These are phyloP conservation scores for Brenthis hecate DNA, from an alignment of 2,888 invertebrate species.

Conservation along the genomic window DNA sequence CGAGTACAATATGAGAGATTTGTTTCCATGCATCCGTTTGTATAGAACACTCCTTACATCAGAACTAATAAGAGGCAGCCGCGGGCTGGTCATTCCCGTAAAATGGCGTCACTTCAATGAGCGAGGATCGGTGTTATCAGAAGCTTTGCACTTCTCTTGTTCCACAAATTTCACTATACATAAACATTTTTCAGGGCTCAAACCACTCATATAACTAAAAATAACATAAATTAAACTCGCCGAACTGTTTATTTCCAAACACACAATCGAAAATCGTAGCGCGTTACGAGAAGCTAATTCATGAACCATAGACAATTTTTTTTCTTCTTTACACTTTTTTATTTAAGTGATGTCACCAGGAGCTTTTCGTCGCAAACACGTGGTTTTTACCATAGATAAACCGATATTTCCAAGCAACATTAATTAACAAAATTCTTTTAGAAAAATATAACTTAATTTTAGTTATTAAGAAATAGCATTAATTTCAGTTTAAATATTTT, in stretches of 20 bases:
- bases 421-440: neutral
- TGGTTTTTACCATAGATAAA: conserved; percentile 59
- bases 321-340: conserved; percentile 56
- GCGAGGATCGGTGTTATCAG: conserved; percentile 77
- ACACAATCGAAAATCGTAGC: conserved; percentile 72
- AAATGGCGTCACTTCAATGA: conserved; percentile 82
- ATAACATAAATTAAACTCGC: conserved; percentile 57
- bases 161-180: conserved; percentile 57
- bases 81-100: conserved; percentile 83
- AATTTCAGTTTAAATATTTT: neutral
- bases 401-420: neutral
- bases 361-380: conserved; percentile 50
- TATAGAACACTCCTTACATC: conserved; percentile 75
- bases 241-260: conserved; percentile 78
- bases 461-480: neutral
- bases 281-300: conserved; percentile 78
- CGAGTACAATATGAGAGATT: conserved; percentile 76
- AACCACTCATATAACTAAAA: conserved; percentile 53
- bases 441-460: neutral
- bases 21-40: conserved; percentile 79
- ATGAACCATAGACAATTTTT: conserved; percentile 67
- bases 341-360: conserved; percentile 43
- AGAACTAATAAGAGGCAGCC: conserved; percentile 78
- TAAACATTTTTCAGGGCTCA: conserved; percentile 62
- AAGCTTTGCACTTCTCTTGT: conserved; percentile 59